phyloP scores from a whole-genome alignment of 2,797 vertebrate genomes.

The Squalus acanthias region DNA sequence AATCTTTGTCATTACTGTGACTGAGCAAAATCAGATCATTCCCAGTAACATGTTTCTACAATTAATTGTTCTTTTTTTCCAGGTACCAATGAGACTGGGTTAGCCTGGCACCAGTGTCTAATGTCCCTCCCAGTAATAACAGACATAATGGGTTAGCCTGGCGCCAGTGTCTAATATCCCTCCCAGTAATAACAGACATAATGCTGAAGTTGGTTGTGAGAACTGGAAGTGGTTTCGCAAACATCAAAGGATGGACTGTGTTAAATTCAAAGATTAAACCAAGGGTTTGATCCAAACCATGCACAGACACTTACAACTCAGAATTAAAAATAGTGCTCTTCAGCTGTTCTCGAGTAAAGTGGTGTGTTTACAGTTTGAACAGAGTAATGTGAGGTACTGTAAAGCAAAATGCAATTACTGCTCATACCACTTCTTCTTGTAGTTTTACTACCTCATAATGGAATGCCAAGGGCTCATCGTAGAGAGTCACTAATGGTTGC shows the following conservation, averaged over 20 bases:
- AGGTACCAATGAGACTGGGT: conserved; percentile 29
- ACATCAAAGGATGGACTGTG: background rate
- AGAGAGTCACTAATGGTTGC: conserved; percentile 3
- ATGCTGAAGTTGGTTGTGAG: background rate
- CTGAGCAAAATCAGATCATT: background rate
- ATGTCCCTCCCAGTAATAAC: background rate
- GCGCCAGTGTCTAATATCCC: background rate
- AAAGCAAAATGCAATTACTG: conserved; percentile 9
- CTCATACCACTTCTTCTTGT: background rate
- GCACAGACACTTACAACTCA: background rate
- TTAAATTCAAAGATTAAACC: conserved; percentile 28
- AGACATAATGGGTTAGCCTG: background rate
- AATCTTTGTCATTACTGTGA: background rate
- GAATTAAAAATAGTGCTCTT: conserved; percentile 6
- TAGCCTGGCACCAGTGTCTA: background rate
- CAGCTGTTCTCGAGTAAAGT: background rate
- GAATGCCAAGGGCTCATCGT: background rate
- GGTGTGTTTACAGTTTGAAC: conserved; percentile 21
- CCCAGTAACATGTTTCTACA: background rate
- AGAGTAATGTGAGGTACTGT: conserved; percentile 14
- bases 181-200: background rate
- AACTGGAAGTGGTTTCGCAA: background rate
- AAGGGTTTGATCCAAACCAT: conserved; percentile 2
- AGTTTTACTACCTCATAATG: conserved; percentile 32
- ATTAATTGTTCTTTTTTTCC: background rate